A percentile compares a stretch with the other conserved stretches of the same genome.
Conservation (phyloP, 2,888 invertebrate genomes). For the Nemotelus pantherinus region DNA sequence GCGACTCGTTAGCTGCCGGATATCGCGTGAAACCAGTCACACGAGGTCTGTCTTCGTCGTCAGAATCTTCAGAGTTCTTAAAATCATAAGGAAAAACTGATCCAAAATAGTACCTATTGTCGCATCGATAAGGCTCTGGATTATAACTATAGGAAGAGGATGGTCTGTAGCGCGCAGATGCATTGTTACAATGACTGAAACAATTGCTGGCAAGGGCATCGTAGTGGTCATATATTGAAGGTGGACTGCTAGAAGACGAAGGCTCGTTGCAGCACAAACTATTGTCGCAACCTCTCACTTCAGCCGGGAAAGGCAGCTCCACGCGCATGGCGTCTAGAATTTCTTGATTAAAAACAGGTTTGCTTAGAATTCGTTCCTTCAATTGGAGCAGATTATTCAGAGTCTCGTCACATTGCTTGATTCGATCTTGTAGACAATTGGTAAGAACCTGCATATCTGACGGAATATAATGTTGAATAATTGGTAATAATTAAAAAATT, state of each 20-base stretch:
- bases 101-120: too few relatives aligned
- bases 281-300: not conserved
- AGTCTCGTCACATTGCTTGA: conserved; percentile 27
- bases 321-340: conserved; percentile 1
- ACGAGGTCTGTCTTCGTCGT: conserved; percentile 1
- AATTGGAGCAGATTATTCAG: not conserved
- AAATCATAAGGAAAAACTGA: too few relatives aligned
- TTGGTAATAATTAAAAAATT: not conserved
- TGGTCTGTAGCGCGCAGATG: too few relatives aligned
- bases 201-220: too few relatives aligned
- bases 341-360: not conserved
- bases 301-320: not conserved
- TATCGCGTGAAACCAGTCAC: conserved; percentile 20
- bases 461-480: not conserved
- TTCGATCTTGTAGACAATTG: conserved; percentile 1
- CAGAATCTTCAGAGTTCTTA: not conserved
- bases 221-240: too few relatives aligned
- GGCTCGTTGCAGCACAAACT: not conserved
- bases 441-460: conserved; percentile 1
- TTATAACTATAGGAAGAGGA: too few relatives aligned
- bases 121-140: too few relatives aligned
- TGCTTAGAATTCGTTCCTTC: conserved; percentile 15
- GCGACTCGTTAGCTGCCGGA: not conserved
- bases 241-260: too few relatives aligned
- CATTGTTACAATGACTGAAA: too few relatives aligned